Conservation (phyloP, 64 coral and sea anemone species). For the Trachythela sp. region DNA sequence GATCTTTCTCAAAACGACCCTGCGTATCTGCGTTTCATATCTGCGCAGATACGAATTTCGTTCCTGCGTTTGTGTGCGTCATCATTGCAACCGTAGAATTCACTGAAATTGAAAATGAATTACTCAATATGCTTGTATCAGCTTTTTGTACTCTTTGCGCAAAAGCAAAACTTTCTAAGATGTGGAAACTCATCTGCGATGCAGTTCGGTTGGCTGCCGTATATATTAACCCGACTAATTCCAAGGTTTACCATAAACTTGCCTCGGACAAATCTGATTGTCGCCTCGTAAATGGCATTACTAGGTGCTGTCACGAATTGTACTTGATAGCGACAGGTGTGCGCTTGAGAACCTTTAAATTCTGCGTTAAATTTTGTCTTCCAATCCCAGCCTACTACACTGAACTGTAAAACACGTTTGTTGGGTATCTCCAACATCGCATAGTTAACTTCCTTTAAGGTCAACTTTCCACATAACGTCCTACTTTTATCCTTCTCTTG, state of each 20-base stretch:
- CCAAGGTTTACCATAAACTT: slow-evolving; percentile 6
- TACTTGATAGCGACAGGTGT: slow-evolving; percentile 42
- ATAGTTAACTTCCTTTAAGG: slow-evolving; percentile 41
- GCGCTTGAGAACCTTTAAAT: not conserved
- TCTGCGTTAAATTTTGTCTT: slow-evolving; percentile 28
- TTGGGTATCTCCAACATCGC: slow-evolving; percentile 53
- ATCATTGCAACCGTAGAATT: too few species aligned
- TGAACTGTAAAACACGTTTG: slow-evolving; percentile 7
- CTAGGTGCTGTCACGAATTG: slow-evolving; percentile 66
- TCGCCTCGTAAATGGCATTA: slow-evolving; percentile 59
- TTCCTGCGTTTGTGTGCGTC: too few species aligned
- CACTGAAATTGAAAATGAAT: too few species aligned
- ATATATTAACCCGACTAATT: slow-evolving; percentile 49
- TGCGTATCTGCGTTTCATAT: too few species aligned
- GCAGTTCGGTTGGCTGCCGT: slow-evolving; percentile 46
- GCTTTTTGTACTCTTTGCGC: not conserved
- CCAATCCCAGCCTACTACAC: slow-evolving; percentile 29
- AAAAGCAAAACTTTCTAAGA: slow-evolving; percentile 55
- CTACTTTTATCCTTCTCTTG: slow-evolving; percentile 6
- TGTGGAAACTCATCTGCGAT: slow-evolving; percentile 32
- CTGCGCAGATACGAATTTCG: too few species aligned
- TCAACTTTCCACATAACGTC: slow-evolving; percentile 40
- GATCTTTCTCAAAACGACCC: too few species aligned
- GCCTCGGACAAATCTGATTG: slow-evolving; percentile 21
- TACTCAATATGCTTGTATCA: too few species aligned